Base-by-base conservation (phyloP, 1,140 invertebrate genomes). In the Asbolus verrucosus region DNA sequence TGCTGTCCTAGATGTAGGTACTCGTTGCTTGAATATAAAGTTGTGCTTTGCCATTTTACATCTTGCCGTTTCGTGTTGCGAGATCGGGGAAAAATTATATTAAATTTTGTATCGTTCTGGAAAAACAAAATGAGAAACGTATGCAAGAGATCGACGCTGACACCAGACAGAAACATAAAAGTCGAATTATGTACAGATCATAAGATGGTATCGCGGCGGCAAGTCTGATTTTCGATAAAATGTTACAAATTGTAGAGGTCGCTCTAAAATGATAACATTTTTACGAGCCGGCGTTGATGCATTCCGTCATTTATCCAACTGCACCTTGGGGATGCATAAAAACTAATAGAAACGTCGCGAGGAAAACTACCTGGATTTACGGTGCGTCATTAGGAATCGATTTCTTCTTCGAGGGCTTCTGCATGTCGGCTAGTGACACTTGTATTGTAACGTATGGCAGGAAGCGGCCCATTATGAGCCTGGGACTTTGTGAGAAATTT, bases 281-380 rank as follows among this genome's bases (percentile, higher is more conserved):
- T 50, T 50, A 50, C 43, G 43, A 46, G 15, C 43, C 16, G 21
- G 21, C 60, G 36, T 36, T 62, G 60, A 62, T 62, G 36, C 60
- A 62, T 62, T 62, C 18, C 18, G 60, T 62, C 31, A 62, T 62
- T 39, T 62, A 15, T 8, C 14, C n/a, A 62, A 62, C 27, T 62
- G 36, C 30, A 62, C 60, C 60, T 38, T 19, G 5, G 60, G 30
- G 60, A 36, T 36, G 36, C 36, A 21, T 61, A 21, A 62, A 36
- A 62, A 36, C 60, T 62, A 62, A 62, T 62, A 62, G 60, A 62
- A 62, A 62, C 19, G 60, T 62, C 60, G 11, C 36, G 15, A 1
- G 60, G 16, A 62, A 33, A 62, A 62, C 18, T n/a, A 11, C n/a
- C 33, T 11, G 33, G 33, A 36, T 36, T 36, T 36, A 36, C 11